Conservation (phyloP, 2,113 vertebrate genomes). For the Geococcyx californianus region DNA sequence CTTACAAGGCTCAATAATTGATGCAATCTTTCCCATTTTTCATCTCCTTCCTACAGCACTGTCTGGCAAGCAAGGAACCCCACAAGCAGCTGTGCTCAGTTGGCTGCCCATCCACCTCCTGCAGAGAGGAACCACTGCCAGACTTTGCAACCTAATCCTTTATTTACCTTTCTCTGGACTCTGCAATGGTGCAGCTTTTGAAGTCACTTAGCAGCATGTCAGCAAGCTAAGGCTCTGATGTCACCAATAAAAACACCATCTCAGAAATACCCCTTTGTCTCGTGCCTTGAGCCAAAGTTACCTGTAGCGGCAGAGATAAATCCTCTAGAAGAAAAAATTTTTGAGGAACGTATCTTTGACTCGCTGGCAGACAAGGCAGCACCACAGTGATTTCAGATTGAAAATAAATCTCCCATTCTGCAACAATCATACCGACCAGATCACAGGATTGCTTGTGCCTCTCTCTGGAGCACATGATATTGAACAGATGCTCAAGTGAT, state of each 20-base stretch:
- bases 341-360: not conserved
- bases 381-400: not conserved
- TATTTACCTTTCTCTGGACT: not conserved
- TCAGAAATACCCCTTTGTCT: not conserved
- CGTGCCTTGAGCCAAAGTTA: not conserved
- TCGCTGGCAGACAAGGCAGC: not conserved
- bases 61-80: not conserved
- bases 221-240: not conserved
- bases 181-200: not conserved
- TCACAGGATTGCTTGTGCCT: not conserved
- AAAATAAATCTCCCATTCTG: not conserved
- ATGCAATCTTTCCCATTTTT: constrained; percentile 21
- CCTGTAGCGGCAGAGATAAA: not conserved
- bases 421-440: not conserved
- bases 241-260: not conserved
- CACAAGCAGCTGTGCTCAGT: constrained; percentile 13
- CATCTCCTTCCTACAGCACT: not conserved
- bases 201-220: not conserved
- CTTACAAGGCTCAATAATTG: constrained; percentile 45
- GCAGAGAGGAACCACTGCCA: not conserved
- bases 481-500: accelerated
- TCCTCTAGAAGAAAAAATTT: not conserved
- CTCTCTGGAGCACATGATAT: accelerated
- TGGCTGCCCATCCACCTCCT: not conserved
- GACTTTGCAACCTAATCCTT: not conserved